Conservation (phyloP, 1,140 invertebrate genomes). For the Andricus grossulariae region DNA sequence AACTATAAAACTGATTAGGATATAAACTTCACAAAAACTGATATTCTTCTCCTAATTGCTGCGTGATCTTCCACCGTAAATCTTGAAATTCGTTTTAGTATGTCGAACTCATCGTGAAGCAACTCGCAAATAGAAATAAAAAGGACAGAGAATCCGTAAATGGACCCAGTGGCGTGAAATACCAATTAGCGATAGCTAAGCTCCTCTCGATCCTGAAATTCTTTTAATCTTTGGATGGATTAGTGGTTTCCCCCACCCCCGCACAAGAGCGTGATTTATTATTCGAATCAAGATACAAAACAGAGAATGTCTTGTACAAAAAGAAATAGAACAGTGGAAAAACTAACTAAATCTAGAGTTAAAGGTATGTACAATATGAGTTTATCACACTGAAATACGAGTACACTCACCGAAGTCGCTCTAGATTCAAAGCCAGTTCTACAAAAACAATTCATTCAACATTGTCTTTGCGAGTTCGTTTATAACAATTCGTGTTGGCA, state of each 20-base stretch:
- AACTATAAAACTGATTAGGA: too few species aligned
- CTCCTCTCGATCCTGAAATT: constrained; percentile 10
- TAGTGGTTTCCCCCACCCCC: constrained; percentile 7
- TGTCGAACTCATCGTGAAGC: too few species aligned
- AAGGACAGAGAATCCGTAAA: background rate
- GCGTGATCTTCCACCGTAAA: too few species aligned
- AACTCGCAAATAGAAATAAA: background rate
- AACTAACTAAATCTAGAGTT: constrained; percentile 13
- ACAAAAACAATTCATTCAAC: constrained; percentile 20
- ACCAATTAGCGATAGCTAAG: background rate
- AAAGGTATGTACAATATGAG: constrained; percentile 1
- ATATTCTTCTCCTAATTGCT: too few species aligned
- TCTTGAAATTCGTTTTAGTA: too few species aligned
- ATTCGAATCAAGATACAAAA: constrained; percentile 14
- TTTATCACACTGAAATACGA: constrained; percentile 4
- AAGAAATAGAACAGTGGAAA: constrained; percentile 28
- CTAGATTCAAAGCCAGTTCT: constrained; percentile 26
- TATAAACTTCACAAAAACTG: too few species aligned
- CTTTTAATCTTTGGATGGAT: constrained; percentile 21
- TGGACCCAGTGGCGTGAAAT: background rate
- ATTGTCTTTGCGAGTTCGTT: constrained; percentile 3
- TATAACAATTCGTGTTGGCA: background rate
- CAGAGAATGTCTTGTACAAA: constrained; percentile 7
- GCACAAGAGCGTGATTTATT: background rate
- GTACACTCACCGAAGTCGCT: constrained; percentile 38